Evolutionary conservation across 2,888 invertebrate genomes (phyloP), one percentile per base, ranked within the genome.

Genomic region (Nomada fucata): DNA sequence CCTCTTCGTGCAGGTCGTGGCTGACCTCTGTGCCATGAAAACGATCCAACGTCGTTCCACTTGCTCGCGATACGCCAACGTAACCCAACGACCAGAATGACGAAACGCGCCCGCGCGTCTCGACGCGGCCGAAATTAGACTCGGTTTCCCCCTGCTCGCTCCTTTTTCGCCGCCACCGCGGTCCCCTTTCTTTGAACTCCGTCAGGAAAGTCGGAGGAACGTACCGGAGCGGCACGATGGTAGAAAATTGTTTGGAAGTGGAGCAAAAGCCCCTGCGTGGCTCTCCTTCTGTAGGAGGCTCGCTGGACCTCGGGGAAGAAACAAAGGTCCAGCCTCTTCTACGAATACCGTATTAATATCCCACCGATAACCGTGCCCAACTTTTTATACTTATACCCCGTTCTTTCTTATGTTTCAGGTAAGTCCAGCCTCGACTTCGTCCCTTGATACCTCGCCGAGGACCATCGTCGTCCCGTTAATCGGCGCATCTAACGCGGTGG

Each of bases 21-120:
- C 75, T 92, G 92, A 92, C 91, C 91, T 91, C 91, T 90, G 89
- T 88, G 84, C 90, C 84, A 86, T 87, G 80, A 85, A 85, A 86
- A 86, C 84, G 84, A 76, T 72, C 64, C 60, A 76, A 44, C 77
- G 76, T 72, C 74, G 85, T 85, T 86, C 82, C 84, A 85, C 86
- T 88, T 83, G 84, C 80, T 69, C 80, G 76, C 76, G 78, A 81
- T 78, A 84, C 82, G 50, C 60, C 65, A 76, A 83, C 87, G 72
- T 77, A 79, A 86, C 79, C 71, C 78, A n/a, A 59, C 47, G 47
- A 64, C 65, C 81, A 63, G 79, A 83, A 76, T 84, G 86, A 84
- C 81, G 86, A 86, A 88, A 88, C 77, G 42, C 61, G 47, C 64
- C 20, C 67, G 67, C 50, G 29, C 67, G 42, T 20, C 69, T 79